A percentile compares a stretch with the other conserved stretches of the same genome.
phyloP scores from a whole-genome alignment of 2,888 invertebrate species.

The Seira ritae region DNA sequence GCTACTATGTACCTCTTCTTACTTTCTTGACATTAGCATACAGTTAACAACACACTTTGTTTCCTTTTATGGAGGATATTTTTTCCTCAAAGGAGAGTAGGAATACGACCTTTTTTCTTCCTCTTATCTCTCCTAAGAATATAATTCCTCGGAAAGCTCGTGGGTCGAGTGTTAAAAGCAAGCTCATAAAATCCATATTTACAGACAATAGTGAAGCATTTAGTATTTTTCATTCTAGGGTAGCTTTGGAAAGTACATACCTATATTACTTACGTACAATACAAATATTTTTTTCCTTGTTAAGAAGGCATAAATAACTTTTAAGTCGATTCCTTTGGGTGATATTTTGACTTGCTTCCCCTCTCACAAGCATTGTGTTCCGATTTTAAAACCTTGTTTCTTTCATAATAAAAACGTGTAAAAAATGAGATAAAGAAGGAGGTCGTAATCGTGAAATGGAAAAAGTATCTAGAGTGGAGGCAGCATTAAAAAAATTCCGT shows the following conservation, averaged over 20 bases:
- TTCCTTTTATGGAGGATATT: neutral
- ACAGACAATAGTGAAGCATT: constrained; percentile 37
- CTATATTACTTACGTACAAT: neutral
- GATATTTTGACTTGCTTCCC: constrained; percentile 42
- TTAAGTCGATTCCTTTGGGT: constrained; percentile 40
- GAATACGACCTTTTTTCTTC: neutral
- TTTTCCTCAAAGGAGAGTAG: constrained; percentile 7
- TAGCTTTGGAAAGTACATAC: no score
- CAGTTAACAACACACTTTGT: neutral
- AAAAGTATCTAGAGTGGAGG: no score
- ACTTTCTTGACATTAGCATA: no score
- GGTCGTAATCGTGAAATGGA: no score
- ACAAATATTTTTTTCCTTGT: constrained; percentile 24
- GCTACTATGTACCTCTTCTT: no score
- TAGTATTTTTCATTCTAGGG: constrained; percentile 16
- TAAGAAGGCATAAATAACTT: constrained; percentile 25
- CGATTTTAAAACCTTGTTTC: constrained; percentile 13
- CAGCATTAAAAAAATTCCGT: neutral
- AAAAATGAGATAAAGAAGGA: no score
- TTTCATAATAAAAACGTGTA: neutral
- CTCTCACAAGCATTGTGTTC: constrained; percentile 13
- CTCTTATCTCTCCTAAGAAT: neutral
- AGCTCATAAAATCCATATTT: constrained; percentile 68
- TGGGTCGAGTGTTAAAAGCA: constrained; percentile 71
- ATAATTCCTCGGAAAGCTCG: constrained; percentile 57